These are phyloP conservation scores for Fissipunctia ypsillon DNA, from an alignment of 2,888 invertebrate genomes.

Conservation along the genomic window DNA sequence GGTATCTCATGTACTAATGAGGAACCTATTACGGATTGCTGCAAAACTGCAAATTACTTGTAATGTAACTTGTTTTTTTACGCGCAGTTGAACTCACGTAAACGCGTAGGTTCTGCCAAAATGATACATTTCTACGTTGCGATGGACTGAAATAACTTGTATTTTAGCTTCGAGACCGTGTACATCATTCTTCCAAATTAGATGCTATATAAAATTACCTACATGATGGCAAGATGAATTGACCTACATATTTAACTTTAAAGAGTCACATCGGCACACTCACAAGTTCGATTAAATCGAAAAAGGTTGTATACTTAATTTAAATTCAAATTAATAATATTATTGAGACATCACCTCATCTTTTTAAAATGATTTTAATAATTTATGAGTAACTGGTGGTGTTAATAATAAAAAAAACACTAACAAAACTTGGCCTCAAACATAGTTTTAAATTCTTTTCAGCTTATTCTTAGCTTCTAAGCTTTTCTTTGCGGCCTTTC, in stretches of 20 bases:
- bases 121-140: conserved; percentile 29
- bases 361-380: background rate
- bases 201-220: background rate
- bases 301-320: background rate
- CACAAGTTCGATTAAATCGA: background rate
- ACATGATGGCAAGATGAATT: background rate
- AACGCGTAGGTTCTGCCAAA: conserved; percentile 12
- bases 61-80: conserved; percentile 51
- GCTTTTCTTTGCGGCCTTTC: too few relatives aligned
- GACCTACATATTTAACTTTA: background rate
- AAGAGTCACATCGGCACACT: background rate
- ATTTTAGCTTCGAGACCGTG: conserved; percentile 1
- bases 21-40: conserved; percentile 13
- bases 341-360: background rate
- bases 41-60: conserved; percentile 16
- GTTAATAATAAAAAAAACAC: background rate
- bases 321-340: background rate
- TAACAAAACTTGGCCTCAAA: background rate
- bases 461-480: too few relatives aligned
- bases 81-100: conserved; percentile 57
- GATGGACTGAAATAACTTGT: conserved; percentile 18
- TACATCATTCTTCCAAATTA: background rate
- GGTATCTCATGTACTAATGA: conserved; percentile 18
- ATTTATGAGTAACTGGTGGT: background rate
- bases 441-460: conserved; percentile 2